Evolutionary conservation across 2,797 vertebrate species (phyloP), one percentile per base, ranked within the genome.

Genomic region (Bradypodion ventrale): DNA sequence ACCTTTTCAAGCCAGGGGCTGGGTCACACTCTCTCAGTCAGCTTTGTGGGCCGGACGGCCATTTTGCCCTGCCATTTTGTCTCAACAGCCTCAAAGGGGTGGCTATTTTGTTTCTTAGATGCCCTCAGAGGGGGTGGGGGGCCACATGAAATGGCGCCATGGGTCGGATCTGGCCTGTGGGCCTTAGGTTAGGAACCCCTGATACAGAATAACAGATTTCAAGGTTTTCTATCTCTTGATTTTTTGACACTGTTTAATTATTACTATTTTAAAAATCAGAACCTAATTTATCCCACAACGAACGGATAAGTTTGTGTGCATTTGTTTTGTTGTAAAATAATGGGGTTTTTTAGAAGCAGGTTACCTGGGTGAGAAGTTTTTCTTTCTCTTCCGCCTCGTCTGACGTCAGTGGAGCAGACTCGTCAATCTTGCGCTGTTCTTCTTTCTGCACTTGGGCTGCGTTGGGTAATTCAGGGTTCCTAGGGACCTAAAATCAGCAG

Each of bases 351-450:
- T 49, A 65, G 68, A 27, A 85, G 1, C 7, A 25, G 0, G 91
- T 92, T 90, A 97, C 97, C 95, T 97, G 97, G 83, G 96, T 97
- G 79, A 98, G 95, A 77, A 97, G 96, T 87, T 96, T 97, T 88
- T 98, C 97, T 73, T 97, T 98, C 90, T 98, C 97, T 93, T 97
- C 97, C 3, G 93, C 95, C 92, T 98, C 97, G 79, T 97, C 96
- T 35, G 94, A 32, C 65, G 95, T 95, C 62, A 97, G 95, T 88
- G 97, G 95, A 92, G 96, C 96, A 0, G 97, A 97, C 69, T 97
- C 97, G 90, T 98, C 97, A 85, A 98, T 97, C 93, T 97, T 98
- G 86, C 94, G 96, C 85, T 97, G 97, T 15, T 97, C 97, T 75
- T 97, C 97, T 89, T 96, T 97, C 92, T 97, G 97, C 66, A 95